Conservation (phyloP, 2,113 vertebrate species). For the Entelurus aequoreus region DNA sequence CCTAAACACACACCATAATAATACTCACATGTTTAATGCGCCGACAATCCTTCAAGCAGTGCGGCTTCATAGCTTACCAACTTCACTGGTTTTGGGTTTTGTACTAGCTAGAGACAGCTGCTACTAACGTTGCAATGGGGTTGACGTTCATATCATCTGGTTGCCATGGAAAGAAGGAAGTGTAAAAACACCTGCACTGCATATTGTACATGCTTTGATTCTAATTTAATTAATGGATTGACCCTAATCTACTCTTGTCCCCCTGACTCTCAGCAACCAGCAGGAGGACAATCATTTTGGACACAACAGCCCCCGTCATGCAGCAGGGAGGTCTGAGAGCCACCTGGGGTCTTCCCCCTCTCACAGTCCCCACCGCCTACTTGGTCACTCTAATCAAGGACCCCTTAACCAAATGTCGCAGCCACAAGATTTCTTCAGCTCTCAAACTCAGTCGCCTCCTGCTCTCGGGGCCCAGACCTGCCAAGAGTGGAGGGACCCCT, state of each 20-base stretch:
- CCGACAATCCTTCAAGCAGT: no score
- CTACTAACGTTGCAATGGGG: not conserved
- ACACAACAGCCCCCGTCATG: slow-evolving; percentile 58
- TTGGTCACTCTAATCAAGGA: slow-evolving; percentile 6
- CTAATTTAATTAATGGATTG: no score
- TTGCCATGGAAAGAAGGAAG: no score
- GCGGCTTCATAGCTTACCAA: no score
- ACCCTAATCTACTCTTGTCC: not conserved
- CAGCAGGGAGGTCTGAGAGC: slow-evolving; percentile 42
- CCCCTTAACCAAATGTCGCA: slow-evolving; percentile 11
- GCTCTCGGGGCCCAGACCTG: slow-evolving; percentile 19
- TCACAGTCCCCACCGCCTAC: slow-evolving; percentile 15
- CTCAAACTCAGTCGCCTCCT: slow-evolving; percentile 10
- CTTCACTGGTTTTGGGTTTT: no score
- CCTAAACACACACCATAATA: no score
- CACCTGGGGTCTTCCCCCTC: slow-evolving; percentile 19
- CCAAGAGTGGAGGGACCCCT: slow-evolving; percentile 54
- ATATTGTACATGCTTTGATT: no score
- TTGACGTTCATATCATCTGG: no score
- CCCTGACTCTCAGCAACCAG: slow-evolving; percentile 21
- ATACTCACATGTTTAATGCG: no score
- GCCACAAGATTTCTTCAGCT: slow-evolving; percentile 18
- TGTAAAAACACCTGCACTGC: no score
- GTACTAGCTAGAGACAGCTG: no score
- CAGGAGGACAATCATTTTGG: slow-evolving; percentile 41